Evolutionary conservation across 2,888 invertebrate genomes (phyloP).

Genomic region (Coleophora deauratella): DNA sequence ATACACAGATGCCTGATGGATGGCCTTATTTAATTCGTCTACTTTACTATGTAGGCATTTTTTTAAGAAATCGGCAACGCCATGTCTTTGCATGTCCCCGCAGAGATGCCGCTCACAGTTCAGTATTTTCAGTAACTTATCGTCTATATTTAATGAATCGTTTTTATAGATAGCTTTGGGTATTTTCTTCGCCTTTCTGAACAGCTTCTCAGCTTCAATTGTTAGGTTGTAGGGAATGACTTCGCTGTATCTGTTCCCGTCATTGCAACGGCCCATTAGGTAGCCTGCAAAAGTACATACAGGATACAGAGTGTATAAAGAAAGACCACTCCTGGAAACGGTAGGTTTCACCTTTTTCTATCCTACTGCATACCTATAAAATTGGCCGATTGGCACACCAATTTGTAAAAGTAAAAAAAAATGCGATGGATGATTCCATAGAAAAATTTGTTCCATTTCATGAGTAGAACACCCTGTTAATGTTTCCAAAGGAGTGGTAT

Average conservation of each 20-base stretch:
- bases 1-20: slow-evolving; percentile 48
- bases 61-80: slow-evolving; percentile 44
- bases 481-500: too few relatives aligned
- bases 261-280: slow-evolving; percentile 44
- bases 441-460: too few relatives aligned
- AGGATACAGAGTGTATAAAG: too few relatives aligned
- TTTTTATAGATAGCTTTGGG: slow-evolving; percentile 48
- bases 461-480: too few relatives aligned
- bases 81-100: slow-evolving; percentile 35
- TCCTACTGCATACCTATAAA: too few relatives aligned
- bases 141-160: slow-evolving; percentile 42
- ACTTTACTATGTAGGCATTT: slow-evolving; percentile 45
- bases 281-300: slow-evolving; percentile 42
- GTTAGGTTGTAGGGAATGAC: slow-evolving; percentile 47
- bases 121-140: slow-evolving; percentile 41
- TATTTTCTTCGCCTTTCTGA: slow-evolving; percentile 47
- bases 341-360: too few relatives aligned
- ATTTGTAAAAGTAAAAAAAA: too few relatives aligned
- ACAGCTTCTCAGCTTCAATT: slow-evolving; percentile 38
- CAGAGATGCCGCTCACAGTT: slow-evolving; percentile 39
- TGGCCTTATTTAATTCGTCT: slow-evolving; percentile 39
- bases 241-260: slow-evolving; percentile 37
- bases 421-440: too few relatives aligned
- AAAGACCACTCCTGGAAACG: too few relatives aligned
- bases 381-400: too few relatives aligned